Evolutionary conservation across 1,140 invertebrate species (phyloP).

Genomic region (Drosophila ironensis): DNA sequence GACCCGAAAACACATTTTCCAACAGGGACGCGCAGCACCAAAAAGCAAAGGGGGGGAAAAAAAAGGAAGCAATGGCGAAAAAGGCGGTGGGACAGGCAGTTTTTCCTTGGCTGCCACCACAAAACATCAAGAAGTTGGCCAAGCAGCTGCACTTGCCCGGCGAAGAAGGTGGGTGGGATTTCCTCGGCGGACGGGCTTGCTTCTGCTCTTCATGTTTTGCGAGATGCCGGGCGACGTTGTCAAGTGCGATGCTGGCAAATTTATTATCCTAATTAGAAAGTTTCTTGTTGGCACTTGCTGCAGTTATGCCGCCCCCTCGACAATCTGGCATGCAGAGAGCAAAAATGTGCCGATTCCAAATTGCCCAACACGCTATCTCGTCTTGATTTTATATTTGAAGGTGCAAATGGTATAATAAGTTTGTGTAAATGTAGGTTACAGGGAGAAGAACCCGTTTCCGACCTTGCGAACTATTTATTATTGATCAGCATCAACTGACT

Average conservation of each 20-base stretch:
- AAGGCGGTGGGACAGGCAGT: conserved; percentile 17
- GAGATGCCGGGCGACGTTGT: conserved; percentile 59
- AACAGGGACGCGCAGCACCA: conserved; percentile 22
- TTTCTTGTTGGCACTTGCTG: conserved; percentile 72
- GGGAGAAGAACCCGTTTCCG: too few relatives aligned
- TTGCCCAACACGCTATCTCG: too few relatives aligned
- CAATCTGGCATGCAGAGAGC: background rate
- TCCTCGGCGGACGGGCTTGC: conserved; percentile 5
- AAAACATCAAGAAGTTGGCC: conserved; percentile 67
- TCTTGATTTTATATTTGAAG: too few relatives aligned
- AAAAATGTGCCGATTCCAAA: background rate
- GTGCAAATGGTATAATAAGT: too few relatives aligned
- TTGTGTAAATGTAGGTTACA: too few relatives aligned
- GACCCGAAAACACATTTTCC: conserved; percentile 78
- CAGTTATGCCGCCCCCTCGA: conserved; percentile 22
- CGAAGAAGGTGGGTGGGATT: background rate
- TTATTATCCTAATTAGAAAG: conserved; percentile 82
- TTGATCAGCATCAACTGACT: too few relatives aligned
- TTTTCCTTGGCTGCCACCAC: conserved; percentile 60
- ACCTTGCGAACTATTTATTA: too few relatives aligned
- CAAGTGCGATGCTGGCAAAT: conserved; percentile 72
- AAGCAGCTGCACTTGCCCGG: conserved; percentile 39
- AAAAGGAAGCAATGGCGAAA: background rate
- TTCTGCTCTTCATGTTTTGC: conserved; percentile 59
- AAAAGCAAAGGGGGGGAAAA: background rate